These are phyloP conservation scores for Hoplostethus atlanticus DNA, from an alignment of 2,797 vertebrate species.

Conservation along the genomic window DNA sequence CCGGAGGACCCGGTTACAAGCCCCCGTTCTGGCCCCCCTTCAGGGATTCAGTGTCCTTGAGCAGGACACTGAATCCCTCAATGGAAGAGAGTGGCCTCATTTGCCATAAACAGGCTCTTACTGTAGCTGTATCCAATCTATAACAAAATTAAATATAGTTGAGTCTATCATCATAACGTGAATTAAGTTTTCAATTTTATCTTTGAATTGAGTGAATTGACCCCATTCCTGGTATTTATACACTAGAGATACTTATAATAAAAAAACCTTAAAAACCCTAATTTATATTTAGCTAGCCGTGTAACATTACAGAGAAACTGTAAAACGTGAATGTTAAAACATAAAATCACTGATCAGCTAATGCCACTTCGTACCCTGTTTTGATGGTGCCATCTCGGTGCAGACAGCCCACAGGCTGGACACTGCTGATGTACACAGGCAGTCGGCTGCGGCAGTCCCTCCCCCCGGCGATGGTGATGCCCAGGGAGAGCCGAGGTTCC, in stretches of 20 bases:
- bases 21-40: too few species aligned
- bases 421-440: conserved; percentile 93
- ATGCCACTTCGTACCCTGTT: conserved; percentile 82
- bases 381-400: conserved; percentile 93
- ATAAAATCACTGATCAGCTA: conserved; percentile 3
- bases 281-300: too few species aligned
- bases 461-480: conserved; percentile 95
- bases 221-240: too few species aligned
- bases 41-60: too few species aligned
- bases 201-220: too few species aligned
- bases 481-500: conserved; percentile 91
- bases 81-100: not conserved
- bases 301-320: not conserved
- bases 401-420: conserved; percentile 94
- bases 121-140: not conserved
- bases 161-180: too few species aligned
- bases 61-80: conserved; percentile 36
- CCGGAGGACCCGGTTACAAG: too few species aligned
- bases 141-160: too few species aligned
- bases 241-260: too few species aligned
- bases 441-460: conserved; percentile 91
- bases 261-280: too few species aligned
- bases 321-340: not conserved
- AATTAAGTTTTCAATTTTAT: too few species aligned
- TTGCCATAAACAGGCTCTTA: not conserved